These are phyloP conservation scores for Ranitomeya variabilis DNA, from an alignment of 2,113 vertebrate species.

Conservation along the genomic window DNA sequence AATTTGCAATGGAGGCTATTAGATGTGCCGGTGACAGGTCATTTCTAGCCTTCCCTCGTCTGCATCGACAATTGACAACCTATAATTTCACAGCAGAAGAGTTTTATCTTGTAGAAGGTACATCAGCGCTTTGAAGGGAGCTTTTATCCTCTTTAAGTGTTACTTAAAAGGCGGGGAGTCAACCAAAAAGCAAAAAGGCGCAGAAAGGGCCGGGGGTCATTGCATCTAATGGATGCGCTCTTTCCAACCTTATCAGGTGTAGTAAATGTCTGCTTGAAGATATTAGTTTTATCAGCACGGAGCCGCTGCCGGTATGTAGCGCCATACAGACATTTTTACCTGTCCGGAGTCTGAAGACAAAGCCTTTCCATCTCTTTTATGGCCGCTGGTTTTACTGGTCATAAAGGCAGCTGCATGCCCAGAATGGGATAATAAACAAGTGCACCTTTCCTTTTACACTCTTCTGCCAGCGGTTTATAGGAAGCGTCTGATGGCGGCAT, in stretches of 20 bases:
- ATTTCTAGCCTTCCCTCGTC: conserved; percentile 38
- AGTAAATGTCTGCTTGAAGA: conserved; percentile 51
- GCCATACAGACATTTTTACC: conserved; percentile 41
- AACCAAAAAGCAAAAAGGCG: conserved; percentile 14
- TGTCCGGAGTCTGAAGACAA: conserved; percentile 41
- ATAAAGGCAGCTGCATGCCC: conserved; percentile 43
- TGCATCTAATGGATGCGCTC: not conserved
- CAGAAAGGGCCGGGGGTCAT: not conserved
- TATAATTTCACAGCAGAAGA: conserved; percentile 31
- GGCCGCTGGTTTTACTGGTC: conserved; percentile 24
- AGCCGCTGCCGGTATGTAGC: not conserved
- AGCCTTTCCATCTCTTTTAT: conserved; percentile 50
- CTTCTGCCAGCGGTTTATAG: not conserved
- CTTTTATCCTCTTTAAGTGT: conserved; percentile 58
- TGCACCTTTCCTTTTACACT: not conserved
- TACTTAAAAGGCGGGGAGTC: conserved; percentile 3
- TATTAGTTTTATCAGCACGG: conserved; percentile 17
- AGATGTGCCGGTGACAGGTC: not conserved
- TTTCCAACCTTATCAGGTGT: not conserved
- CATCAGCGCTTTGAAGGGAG: conserved; percentile 53
- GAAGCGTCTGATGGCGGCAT: not conserved
- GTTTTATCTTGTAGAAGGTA: conserved; percentile 10
- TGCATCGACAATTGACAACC: conserved; percentile 27
- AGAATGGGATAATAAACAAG: conserved; percentile 48
- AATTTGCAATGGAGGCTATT: conserved; percentile 8